phyloP scores from a whole-genome alignment of 2,888 invertebrate genomes.

The Subacronicta megacephala region DNA sequence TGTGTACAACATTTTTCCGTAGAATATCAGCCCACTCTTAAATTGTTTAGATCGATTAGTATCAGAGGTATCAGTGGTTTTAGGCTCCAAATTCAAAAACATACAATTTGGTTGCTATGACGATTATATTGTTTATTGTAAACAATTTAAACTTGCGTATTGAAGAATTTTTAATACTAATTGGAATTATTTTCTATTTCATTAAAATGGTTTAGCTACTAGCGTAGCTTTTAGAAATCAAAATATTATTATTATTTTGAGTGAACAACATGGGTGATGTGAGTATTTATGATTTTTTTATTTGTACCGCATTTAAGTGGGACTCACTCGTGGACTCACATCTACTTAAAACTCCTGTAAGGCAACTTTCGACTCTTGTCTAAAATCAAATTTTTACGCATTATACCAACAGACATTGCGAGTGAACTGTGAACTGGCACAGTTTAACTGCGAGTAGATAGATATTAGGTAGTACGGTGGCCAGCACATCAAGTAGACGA shows the following conservation, averaged over 20 bases:
- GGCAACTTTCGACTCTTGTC: no score
- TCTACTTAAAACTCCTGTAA: no score
- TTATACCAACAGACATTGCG: no score
- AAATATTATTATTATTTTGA: conserved; percentile 11
- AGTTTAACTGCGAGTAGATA: no score
- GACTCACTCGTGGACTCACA: no score
- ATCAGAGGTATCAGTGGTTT: background rate
- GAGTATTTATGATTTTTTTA: conserved; percentile 54
- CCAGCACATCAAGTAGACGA: no score
- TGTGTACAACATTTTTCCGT: no score
- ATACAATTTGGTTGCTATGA: conserved; percentile 32
- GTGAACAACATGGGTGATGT: conserved; percentile 72
- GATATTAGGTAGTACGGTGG: no score
- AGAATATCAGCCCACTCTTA: no score
- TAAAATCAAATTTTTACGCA: no score
- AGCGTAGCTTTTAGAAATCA: conserved; percentile 1
- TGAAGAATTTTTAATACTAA: conserved; percentile 11
- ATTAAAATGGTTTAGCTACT: conserved; percentile 32
- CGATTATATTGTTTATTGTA: conserved; percentile 33
- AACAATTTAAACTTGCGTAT: conserved; percentile 26
- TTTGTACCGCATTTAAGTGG: background rate
- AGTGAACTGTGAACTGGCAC: no score
- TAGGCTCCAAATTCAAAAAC: conserved; percentile 40
- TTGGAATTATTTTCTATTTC: conserved; percentile 18
- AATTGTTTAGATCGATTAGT: no score